A percentile compares a stretch with the other conserved stretches of the same genome.
These are phyloP conservation scores for Seriola quinqueradiata DNA, from an alignment of 2,113 vertebrate species.

Conservation along the genomic window DNA sequence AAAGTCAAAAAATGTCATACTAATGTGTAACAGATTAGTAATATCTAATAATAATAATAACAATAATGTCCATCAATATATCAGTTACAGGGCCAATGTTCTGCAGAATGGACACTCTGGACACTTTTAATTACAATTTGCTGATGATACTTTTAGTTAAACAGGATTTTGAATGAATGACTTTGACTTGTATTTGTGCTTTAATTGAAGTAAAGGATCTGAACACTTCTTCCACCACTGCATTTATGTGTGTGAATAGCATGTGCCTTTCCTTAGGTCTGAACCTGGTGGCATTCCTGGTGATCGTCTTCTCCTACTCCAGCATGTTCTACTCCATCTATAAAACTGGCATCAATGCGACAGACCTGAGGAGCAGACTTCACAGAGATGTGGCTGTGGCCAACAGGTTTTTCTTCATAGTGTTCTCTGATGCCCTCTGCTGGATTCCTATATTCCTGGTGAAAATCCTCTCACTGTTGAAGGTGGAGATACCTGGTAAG, in stretches of 20 bases:
- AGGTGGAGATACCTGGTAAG: slow-evolving; percentile 86
- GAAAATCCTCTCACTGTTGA: slow-evolving; percentile 85
- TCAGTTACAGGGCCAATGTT: too few relatives aligned
- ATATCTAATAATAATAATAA: too few relatives aligned
- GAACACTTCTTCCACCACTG: not conserved
- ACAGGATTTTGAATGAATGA: too few relatives aligned
- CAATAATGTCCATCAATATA: too few relatives aligned
- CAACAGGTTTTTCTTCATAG: slow-evolving; percentile 87
- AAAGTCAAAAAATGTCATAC: too few relatives aligned
- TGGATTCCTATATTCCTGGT: slow-evolving; percentile 90
- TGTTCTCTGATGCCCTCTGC: slow-evolving; percentile 94
- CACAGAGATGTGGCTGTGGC: slow-evolving; percentile 83
- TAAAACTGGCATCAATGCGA: slow-evolving; percentile 83
- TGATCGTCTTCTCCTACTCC: slow-evolving; percentile 83
- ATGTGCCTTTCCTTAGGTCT: slow-evolving; percentile 76
- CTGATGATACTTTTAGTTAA: not conserved
- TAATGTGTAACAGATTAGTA: too few relatives aligned
- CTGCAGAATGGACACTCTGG: too few relatives aligned
- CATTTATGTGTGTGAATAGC: slow-evolving; percentile 22
- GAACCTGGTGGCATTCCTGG: slow-evolving; percentile 86
- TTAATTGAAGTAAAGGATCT: not conserved
- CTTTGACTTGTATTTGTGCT: not conserved
- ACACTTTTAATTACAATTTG: not conserved
- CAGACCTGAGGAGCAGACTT: slow-evolving; percentile 81
- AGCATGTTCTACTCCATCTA: slow-evolving; percentile 88